These are phyloP conservation scores for Ivindomyrus marchei DNA, from an alignment of 2,113 vertebrate genomes.

Conservation along the genomic window DNA sequence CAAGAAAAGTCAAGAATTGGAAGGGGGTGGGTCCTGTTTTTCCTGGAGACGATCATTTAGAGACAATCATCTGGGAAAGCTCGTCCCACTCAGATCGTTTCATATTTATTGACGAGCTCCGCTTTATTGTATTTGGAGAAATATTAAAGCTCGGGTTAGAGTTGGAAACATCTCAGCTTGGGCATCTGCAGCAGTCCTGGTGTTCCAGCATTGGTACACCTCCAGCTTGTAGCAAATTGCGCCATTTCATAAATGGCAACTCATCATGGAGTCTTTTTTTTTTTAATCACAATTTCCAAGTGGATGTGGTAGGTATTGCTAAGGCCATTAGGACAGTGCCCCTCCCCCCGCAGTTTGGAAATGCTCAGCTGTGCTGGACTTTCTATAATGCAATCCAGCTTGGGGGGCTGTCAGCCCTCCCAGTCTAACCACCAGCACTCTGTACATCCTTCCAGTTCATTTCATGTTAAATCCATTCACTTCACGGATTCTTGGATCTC, in stretches of 20 bases:
- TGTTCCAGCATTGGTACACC: constrained; percentile 11
- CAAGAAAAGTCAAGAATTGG: neutral
- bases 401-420: neutral
- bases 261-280: neutral
- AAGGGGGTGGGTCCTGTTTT: neutral
- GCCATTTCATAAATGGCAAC: constrained; percentile 22
- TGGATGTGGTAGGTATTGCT: neutral
- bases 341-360: neutral
- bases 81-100: neutral
- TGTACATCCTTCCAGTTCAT: constrained; percentile 9
- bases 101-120: neutral
- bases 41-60: neutral
- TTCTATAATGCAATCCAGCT: constrained; percentile 20
- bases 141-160: neutral
- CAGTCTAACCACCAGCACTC: neutral
- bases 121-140: constrained; percentile 7
- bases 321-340: constrained; percentile 10
- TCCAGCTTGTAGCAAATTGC: constrained; percentile 9
- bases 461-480: constrained; percentile 20
- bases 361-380: neutral
- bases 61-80: neutral
- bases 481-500: constrained; percentile 29
- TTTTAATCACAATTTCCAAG: neutral
- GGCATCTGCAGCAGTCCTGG: neutral
- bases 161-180: neutral